Percentiles rank a stretch among this genome's conserved stretches.
phyloP scores from a whole-genome alignment of 2,888 invertebrate genomes.

The Germaria angustata region DNA sequence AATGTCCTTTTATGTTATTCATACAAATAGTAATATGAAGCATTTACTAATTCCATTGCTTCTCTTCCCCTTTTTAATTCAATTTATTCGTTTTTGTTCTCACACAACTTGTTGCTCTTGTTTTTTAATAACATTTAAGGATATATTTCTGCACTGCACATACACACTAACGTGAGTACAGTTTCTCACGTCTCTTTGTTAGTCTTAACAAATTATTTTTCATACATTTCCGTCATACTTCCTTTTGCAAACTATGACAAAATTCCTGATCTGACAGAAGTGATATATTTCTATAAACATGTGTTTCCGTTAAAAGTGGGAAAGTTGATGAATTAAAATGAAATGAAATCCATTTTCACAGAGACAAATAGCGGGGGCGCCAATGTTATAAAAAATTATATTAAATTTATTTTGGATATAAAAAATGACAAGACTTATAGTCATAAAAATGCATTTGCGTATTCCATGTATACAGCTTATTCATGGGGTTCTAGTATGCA shows the following conservation, averaged over 20 bases:
- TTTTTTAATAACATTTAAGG: constrained; percentile 16
- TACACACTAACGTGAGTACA: background rate
- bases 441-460: too few relatives aligned
- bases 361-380: background rate
- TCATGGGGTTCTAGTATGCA: too few relatives aligned
- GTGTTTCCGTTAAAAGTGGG: constrained; percentile 30
- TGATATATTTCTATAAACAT: constrained; percentile 54
- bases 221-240: constrained; percentile 53
- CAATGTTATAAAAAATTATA: background rate
- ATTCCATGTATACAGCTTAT: too few relatives aligned
- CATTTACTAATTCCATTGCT: constrained; percentile 13
- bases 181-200: constrained; percentile 36
- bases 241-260: constrained; percentile 25
- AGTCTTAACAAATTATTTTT: constrained; percentile 63
- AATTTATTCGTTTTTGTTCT: background rate
- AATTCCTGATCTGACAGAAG: constrained; percentile 38
- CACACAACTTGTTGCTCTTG: constrained; percentile 45
- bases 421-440: background rate
- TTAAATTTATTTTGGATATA: constrained; percentile 3
- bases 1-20: too few relatives aligned
- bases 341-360: constrained; percentile 5
- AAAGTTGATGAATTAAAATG: constrained; percentile 25
- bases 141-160: background rate
- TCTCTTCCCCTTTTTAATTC: constrained; percentile 20
- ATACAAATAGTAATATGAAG: too few relatives aligned